Conservation (phyloP, 1,140 invertebrate species). For the Cydia fagiglandana region DNA sequence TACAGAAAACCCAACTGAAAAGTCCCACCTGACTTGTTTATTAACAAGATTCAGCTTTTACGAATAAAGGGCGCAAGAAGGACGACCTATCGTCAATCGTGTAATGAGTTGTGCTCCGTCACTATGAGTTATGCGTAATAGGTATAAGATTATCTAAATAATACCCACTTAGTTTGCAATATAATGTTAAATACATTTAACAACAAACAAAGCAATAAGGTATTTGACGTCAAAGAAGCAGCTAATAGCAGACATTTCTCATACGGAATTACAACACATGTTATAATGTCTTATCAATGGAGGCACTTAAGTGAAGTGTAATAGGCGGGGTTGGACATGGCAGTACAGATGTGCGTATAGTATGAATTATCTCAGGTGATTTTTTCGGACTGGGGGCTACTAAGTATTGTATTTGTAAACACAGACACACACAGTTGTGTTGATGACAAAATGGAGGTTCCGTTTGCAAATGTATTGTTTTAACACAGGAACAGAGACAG, state of each 20-base stretch:
- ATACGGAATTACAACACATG: neutral
- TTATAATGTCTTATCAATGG: neutral
- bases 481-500: too few relatives aligned
- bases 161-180: neutral
- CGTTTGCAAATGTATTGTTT: too few relatives aligned
- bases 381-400: neutral
- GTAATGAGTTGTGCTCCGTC: too few relatives aligned
- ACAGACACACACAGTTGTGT: too few relatives aligned
- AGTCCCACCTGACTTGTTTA: too few relatives aligned
- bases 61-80: too few relatives aligned
- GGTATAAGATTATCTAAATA: neutral
- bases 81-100: too few relatives aligned
- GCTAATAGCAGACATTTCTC: constrained; percentile 9
- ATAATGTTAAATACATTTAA: constrained; percentile 8
- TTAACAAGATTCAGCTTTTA: too few relatives aligned
- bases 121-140: neutral
- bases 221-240: constrained; percentile 7
- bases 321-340: neutral
- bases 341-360: neutral
- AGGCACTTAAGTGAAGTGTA: neutral
- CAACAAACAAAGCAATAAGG: neutral
- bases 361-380: neutral
- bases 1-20: too few relatives aligned
- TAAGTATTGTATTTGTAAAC: too few relatives aligned
- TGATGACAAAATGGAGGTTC: too few relatives aligned